phyloP scores from a whole-genome alignment of 2,797 vertebrate species.

The Lepus townsendii region DNA sequence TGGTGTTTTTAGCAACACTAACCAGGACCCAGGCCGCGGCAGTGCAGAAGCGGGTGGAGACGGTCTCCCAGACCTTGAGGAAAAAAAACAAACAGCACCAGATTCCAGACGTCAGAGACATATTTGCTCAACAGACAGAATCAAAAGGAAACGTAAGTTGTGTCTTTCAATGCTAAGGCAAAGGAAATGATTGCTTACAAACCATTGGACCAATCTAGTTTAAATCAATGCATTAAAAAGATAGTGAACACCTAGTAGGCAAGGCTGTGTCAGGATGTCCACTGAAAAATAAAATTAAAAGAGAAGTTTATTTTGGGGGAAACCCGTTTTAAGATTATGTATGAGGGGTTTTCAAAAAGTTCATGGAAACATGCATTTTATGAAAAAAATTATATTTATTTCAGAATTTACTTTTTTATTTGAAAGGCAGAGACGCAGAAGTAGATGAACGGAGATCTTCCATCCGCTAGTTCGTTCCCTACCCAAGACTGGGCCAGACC shows the following conservation, averaged over 20 bases:
- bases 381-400: too few species aligned
- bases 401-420: too few species aligned
- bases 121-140: constrained; percentile 93
- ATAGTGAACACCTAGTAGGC: neutral
- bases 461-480: too few species aligned
- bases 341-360: too few species aligned
- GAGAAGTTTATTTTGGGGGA: too few species aligned
- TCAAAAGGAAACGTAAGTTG: constrained; percentile 90
- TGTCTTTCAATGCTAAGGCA: neutral
- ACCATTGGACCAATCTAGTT: neutral
- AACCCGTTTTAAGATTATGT: too few species aligned
- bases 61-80: constrained; percentile 94
- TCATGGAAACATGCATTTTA: too few species aligned
- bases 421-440: too few species aligned
- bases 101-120: constrained; percentile 97
- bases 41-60: constrained; percentile 94
- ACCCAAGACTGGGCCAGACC: too few species aligned
- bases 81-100: constrained; percentile 95
- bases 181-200: neutral
- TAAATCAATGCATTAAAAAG: neutral
- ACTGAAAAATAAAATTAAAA: too few species aligned
- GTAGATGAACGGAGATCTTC: too few species aligned
- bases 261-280: too few species aligned
- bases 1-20: constrained; percentile 94
- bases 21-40: constrained; percentile 96